Conservation (phyloP, 2,797 vertebrate genomes). For the Halcyon chelicuti region DNA sequence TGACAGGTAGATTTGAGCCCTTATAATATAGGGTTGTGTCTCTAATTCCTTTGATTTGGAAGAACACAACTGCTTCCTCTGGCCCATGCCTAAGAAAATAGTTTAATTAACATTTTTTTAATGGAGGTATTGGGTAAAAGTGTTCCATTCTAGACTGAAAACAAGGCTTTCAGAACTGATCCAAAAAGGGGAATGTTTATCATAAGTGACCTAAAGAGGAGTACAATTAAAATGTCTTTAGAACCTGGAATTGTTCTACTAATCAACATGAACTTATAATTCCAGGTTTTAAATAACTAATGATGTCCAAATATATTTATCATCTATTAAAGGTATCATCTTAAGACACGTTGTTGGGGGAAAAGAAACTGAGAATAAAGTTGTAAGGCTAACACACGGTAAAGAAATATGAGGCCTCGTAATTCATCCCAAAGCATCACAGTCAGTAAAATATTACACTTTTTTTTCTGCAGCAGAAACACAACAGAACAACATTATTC, state of each 20-base stretch:
- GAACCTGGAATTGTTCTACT: not conserved
- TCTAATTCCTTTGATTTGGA: not conserved
- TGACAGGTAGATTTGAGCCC: not conserved
- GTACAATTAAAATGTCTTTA: not conserved
- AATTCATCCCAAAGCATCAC: constrained; percentile 22
- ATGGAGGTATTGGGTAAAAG: not conserved
- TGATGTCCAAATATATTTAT: not conserved
- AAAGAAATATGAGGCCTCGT: constrained; percentile 47
- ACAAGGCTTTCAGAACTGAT: not conserved
- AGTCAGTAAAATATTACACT: not conserved
- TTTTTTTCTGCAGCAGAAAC: not conserved
- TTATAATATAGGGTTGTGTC: not conserved
- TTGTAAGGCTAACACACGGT: constrained; percentile 17
- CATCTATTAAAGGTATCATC: not conserved
- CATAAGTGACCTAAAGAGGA: not conserved
- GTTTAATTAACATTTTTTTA: not conserved
- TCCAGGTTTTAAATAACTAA: not conserved
- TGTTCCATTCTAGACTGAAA: not conserved
- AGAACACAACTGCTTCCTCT: not conserved
- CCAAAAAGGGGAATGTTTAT: not conserved
- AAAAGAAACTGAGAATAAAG: constrained; percentile 26
- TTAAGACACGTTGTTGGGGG: not conserved
- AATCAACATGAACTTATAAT: not conserved
- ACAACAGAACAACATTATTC: not conserved
- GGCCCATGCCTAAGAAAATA: not conserved